phyloP scores from a whole-genome alignment of 2,888 invertebrate species.

The Pyrochroa serraticornis region DNA sequence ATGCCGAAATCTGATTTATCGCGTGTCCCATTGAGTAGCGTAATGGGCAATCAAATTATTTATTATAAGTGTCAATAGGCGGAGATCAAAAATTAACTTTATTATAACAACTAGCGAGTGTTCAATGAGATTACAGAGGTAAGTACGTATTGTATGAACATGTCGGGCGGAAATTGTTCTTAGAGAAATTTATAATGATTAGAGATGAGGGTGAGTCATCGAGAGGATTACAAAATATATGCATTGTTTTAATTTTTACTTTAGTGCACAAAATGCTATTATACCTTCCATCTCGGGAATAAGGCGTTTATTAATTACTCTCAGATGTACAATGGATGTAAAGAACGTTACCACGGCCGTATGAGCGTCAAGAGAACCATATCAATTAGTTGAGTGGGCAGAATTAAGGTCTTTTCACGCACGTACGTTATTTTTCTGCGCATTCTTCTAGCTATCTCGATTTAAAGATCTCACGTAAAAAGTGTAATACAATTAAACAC shows the following conservation, averaged over 20 bases:
- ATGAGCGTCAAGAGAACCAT: conserved; percentile 22
- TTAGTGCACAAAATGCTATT: conserved; percentile 8
- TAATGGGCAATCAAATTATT: neutral
- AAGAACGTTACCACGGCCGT: conserved; percentile 10
- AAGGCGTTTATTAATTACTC: conserved; percentile 10
- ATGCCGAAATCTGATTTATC: conserved; percentile 1
- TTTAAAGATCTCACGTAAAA: neutral
- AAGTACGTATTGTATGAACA: neutral
- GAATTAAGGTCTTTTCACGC: neutral
- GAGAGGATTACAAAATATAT: conserved; percentile 6
- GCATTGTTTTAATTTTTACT: conserved; percentile 4
- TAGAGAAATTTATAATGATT: conserved; percentile 9
- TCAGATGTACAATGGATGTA: conserved; percentile 4
- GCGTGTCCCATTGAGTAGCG: neutral
- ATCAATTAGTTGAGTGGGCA: conserved; percentile 21
- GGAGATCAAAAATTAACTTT: conserved; percentile 1
- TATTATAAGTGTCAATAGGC: neutral
- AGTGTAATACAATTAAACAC: conserved; percentile 6
- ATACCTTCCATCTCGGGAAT: conserved; percentile 5
- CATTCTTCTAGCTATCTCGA: too few relatives aligned
- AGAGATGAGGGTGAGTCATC: conserved; percentile 6
- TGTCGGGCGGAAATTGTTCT: conserved; percentile 6
- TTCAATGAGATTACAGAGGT: neutral
- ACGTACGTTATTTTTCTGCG: too few relatives aligned
- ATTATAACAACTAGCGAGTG: neutral